Conservation (phyloP, 2,797 vertebrate genomes). For the Neosilurus hyrtlii region DNA sequence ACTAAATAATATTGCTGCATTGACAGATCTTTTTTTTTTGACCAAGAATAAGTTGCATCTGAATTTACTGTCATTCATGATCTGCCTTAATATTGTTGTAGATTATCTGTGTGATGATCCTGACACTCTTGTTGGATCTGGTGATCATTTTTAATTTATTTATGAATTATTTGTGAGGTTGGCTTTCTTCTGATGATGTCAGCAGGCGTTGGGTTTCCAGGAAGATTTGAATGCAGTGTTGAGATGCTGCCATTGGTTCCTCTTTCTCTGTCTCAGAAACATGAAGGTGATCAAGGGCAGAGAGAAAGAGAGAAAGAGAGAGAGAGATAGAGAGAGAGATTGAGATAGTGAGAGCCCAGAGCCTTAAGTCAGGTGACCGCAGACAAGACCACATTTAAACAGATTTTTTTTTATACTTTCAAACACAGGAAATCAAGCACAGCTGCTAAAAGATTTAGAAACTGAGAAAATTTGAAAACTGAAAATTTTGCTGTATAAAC, state of each 20-base stretch:
- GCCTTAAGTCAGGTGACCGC: background rate
- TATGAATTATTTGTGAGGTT: background rate
- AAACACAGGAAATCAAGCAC: conserved; percentile 5
- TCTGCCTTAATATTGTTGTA: background rate
- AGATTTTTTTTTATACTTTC: conserved; percentile 4
- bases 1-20: too few species aligned
- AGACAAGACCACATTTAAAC: background rate
- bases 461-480: background rate
- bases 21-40: too few species aligned
- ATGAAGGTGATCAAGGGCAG: background rate
- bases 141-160: background rate
- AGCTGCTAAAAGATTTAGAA: background rate
- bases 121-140: background rate
- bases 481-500: background rate
- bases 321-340: conserved; percentile 1
- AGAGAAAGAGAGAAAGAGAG: background rate
- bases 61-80: background rate
- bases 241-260: conserved; percentile 24
- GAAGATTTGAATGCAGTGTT: conserved; percentile 36
- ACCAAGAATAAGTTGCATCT: background rate
- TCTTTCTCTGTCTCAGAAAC: conserved; percentile 11
- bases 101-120: background rate
- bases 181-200: conserved; percentile 4
- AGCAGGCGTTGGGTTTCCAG: conserved; percentile 40
- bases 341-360: background rate